Evolutionary conservation across 2,113 vertebrate species (phyloP), one percentile per base, ranked within the genome.

Genomic region (Pseudopipra pipra): DNA sequence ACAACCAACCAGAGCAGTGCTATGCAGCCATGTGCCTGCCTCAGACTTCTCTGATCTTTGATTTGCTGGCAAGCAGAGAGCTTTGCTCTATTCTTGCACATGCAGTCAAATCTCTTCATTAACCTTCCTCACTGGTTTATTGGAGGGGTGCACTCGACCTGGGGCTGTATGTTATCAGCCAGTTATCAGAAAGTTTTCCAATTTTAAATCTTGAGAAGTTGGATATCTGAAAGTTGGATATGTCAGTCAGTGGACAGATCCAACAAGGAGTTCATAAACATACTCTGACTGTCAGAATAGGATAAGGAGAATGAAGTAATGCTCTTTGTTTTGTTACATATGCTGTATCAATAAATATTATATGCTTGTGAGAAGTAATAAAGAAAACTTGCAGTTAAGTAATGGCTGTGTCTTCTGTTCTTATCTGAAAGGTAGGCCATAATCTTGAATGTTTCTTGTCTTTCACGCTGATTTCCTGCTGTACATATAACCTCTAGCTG

Each of bases 141-240:
- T 47, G 49, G 81, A 91, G 84, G 76, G 81, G 18, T 71, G 73
- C 39, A 31, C 65, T 89, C 81, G 70, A 74, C 25, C 39, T 87
- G 44, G 61, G 66, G 41, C 84, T 90, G 15, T 91, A 33, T 71
- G 63, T 82, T 95, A 96, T 67, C 83, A 89, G 25, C 22, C 47
- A 91, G 58, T n/a, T n/a, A n/a, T n/a, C 47, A 91, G 58, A 88
- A 97, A 94, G 51, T 73, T 95, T 96, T 94, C 82, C 58, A 75
- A 25, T 95, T 93, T 93, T 96, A 94, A 72, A 87, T 90, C 86
- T 77, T 86, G 37, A 80, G 81, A 63, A 96, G 68, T 70, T 16
- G 5, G 51, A 11, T 94, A 76, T 74, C 39, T 96, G 68, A 74
- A 90, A 63, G 66, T 7, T 72, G 27, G 44, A 46, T 82, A 10